These are phyloP conservation scores for Marcusenius ussheri DNA, from an alignment of 2,113 vertebrate genomes.

Conservation along the genomic window DNA sequence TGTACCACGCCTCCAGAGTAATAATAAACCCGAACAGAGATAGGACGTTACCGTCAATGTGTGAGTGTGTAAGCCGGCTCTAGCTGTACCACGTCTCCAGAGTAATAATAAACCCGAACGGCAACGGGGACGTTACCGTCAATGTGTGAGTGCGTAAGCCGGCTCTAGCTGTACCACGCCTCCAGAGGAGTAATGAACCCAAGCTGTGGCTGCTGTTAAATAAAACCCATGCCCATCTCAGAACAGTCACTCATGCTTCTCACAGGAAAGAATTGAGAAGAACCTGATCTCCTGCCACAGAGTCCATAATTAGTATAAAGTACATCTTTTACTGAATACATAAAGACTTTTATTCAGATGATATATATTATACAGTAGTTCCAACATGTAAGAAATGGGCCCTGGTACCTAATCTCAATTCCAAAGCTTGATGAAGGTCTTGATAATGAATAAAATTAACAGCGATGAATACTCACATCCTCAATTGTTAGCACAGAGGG, in stretches of 20 bases:
- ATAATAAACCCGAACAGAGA: neutral
- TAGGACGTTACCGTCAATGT: neutral
- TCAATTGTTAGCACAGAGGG: neutral
- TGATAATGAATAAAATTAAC: neutral
- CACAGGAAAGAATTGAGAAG: neutral
- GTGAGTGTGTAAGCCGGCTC: constrained; percentile 24
- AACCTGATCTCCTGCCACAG: neutral
- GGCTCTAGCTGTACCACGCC: neutral
- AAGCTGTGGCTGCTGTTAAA: neutral
- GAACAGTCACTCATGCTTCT: neutral
- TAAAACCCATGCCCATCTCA: neutral
- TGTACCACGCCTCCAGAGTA: too few species aligned
- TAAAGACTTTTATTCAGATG: neutral
- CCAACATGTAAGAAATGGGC: neutral
- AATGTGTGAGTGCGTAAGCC: constrained; percentile 23
- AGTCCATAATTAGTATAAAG: neutral
- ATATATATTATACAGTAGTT: neutral
- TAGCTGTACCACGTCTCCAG: too few species aligned
- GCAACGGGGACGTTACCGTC: neutral
- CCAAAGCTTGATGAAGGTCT: neutral
- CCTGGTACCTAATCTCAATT: neutral
- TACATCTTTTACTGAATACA: neutral
- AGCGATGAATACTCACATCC: neutral
- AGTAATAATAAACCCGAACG: too few species aligned
- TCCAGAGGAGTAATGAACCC: neutral